Base-by-base conservation (phyloP, 2,113 vertebrate species). In the Hypocryptadius cinnamomeus region DNA sequence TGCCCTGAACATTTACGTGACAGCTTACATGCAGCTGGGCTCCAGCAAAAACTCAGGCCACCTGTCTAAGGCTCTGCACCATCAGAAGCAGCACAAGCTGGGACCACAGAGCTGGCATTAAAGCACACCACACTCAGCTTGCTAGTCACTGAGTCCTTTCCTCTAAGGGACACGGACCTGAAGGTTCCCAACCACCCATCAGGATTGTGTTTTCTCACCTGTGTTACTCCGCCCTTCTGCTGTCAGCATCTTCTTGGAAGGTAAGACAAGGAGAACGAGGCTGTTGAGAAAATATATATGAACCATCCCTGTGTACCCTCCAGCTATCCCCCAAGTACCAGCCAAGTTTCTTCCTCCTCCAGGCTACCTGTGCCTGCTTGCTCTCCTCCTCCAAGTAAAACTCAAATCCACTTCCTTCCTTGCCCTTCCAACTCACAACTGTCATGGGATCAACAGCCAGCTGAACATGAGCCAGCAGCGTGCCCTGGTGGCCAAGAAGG, bases 391-490 rank as follows among this genome's bases (percentile, higher is more conserved):
- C n/a, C 60, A 70, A 11, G 37, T 44, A 31, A 56, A 17, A 60
- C 22, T 35, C 14, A 42, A 39, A 15, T 44, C 30, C 44, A 13
- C 25, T 71, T 66, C 24, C 40, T 60, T 83, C 21, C 6, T 10
- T 71, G 13, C 53, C 35, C 37, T 90, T 33, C 37, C 53, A 74
- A 30, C 20, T 70, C 23, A 35, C 0, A 1, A 4, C 57, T 13
- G 9, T 14, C 31, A 25, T 2, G 0, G 42, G 15, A 5, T 50
- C 24, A 5, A 35, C 24, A 68, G 24, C 45, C 4, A 1, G 13
- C 33, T 35, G 65, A 21, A 27, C 33, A 28, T 2, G 7, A 35
- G 24, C 15, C 64, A n/a, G 42, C 31, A 45, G 25, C 21, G 17
- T 35, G 66, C 5, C 50, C 22, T 33, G 37, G 37, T 33, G 22